Percentiles rank a stretch among this genome's conserved stretches.
These are phyloP conservation scores for Zeus faber DNA, from an alignment of 2,113 vertebrate genomes.

Conservation along the genomic window DNA sequence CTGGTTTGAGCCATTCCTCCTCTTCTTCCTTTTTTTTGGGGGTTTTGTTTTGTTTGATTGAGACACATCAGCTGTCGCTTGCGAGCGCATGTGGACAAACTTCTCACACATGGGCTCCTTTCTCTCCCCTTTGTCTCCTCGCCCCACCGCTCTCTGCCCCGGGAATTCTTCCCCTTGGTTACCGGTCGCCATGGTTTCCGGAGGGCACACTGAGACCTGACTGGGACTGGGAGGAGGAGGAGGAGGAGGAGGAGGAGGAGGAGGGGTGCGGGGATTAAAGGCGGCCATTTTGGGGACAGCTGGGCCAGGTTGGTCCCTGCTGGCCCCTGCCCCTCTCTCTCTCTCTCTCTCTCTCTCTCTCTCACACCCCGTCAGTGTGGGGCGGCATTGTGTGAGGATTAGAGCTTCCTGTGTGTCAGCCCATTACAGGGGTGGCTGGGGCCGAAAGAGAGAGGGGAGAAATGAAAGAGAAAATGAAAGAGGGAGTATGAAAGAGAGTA, in stretches of 20 bases:
- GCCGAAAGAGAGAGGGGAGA: slow-evolving; percentile 66
- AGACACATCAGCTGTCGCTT: slow-evolving; percentile 61
- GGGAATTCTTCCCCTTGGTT: slow-evolving; percentile 70
- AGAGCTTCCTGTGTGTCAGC: slow-evolving; percentile 81
- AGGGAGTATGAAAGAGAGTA: slow-evolving; percentile 70
- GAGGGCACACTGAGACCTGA: slow-evolving; percentile 59
- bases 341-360: slow-evolving; percentile 55
- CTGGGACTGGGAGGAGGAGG: slow-evolving; percentile 16
- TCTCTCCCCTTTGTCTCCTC: slow-evolving; percentile 63
- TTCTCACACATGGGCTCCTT: slow-evolving; percentile 75
- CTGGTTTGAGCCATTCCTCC: slow-evolving; percentile 14
- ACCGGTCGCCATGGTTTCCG: slow-evolving; percentile 77
- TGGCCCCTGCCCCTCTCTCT: slow-evolving; percentile 66
- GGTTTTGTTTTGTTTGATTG: slow-evolving; percentile 60
- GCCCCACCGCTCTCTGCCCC: slow-evolving; percentile 49
- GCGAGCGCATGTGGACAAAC: slow-evolving; percentile 71
- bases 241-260: slow-evolving; percentile 21
- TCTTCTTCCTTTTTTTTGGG: background rate
- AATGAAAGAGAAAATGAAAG: slow-evolving; percentile 80
- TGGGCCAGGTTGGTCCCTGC: slow-evolving; percentile 73
- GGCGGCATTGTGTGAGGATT: slow-evolving; percentile 76
- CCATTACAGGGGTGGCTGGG: slow-evolving; percentile 66
- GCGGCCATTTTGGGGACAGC: slow-evolving; percentile 79
- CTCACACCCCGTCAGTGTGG: slow-evolving; percentile 9
- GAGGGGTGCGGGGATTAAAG: slow-evolving; percentile 65